These are phyloP conservation scores for Bolborhynchus lineola DNA, from an alignment of 2,113 vertebrate species.

Conservation along the genomic window DNA sequence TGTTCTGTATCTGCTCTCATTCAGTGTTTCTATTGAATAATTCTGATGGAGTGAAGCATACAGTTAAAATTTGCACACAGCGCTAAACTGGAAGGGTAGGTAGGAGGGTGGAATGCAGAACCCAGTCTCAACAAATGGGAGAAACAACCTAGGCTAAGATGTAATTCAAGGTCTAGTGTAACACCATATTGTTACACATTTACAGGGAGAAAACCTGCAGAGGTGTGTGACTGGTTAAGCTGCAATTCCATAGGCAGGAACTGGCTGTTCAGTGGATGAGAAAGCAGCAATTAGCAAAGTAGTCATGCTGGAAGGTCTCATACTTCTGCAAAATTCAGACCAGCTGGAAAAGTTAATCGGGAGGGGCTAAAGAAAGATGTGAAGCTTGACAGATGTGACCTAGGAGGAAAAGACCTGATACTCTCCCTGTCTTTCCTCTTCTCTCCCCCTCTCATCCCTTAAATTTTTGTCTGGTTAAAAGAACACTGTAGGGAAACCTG, in stretches of 20 bases:
- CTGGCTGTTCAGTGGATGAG: neutral
- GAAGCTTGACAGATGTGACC: neutral
- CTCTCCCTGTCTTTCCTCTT: neutral
- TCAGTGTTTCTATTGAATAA: neutral
- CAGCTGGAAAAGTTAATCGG: neutral
- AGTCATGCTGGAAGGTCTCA: neutral
- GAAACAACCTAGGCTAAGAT: neutral
- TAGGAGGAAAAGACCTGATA: neutral
- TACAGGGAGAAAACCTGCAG: neutral
- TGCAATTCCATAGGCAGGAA: neutral
- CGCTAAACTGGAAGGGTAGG: neutral
- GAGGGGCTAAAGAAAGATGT: neutral
- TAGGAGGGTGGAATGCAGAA: neutral
- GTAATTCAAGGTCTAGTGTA: neutral
- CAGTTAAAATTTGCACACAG: neutral
- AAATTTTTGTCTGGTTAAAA: neutral
- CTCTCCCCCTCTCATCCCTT: too few species aligned
- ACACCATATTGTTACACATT: neutral
- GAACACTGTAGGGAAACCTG: neutral
- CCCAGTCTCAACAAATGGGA: neutral
- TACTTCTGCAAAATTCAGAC: neutral
- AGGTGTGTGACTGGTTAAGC: neutral
- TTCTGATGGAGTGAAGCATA: slow-evolving; percentile 4
- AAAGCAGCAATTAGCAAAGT: neutral
- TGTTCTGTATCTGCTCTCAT: neutral